Conservation (phyloP, 2,888 invertebrate species). For the Nasonovia ribisnigri region DNA sequence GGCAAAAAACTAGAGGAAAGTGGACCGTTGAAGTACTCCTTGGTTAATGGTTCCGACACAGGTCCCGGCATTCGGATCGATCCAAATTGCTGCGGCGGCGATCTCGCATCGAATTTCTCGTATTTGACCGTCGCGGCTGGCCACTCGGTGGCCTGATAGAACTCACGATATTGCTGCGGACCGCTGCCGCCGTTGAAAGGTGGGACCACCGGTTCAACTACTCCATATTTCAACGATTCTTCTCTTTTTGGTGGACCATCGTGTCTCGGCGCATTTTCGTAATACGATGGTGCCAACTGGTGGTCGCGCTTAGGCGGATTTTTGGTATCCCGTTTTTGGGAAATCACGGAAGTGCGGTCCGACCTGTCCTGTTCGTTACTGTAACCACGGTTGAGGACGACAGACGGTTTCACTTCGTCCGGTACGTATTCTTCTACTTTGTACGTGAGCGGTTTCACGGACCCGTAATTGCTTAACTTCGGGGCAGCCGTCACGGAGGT, state of each 20-base stretch:
- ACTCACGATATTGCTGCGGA: background rate
- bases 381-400: background rate
- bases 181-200: background rate
- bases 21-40: background rate
- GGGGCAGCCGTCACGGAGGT: background rate
- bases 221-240: background rate
- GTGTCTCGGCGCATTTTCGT: background rate
- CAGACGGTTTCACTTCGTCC: background rate
- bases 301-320: background rate
- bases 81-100: background rate
- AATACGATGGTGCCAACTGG: background rate
- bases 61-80: background rate
- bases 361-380: background rate
- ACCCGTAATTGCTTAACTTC: background rate
- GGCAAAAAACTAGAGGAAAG: background rate
- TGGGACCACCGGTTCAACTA: background rate
- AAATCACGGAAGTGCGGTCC: background rate
- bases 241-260: background rate
- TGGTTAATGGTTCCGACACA: background rate
- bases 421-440: constrained; percentile 25
- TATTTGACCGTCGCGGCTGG: background rate
- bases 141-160: constrained; percentile 22
- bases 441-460: background rate
- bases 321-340: background rate
- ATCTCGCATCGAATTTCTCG: background rate